Conservation (phyloP, 2,797 vertebrate genomes). For the Dendrocincla fuliginosa region DNA sequence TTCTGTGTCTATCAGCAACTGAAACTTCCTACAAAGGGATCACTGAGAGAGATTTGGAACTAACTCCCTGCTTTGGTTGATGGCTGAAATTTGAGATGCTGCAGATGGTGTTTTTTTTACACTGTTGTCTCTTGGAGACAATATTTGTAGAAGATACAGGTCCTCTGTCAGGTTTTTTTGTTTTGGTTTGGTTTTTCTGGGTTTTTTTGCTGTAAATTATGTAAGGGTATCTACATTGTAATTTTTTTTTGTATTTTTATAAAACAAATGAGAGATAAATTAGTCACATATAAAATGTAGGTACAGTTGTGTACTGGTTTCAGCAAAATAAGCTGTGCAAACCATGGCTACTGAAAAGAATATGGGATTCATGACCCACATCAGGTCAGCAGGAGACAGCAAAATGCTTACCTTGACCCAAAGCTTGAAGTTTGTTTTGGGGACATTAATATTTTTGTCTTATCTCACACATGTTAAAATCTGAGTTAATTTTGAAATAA, state of each 20-base stretch:
- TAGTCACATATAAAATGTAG: background rate
- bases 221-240: background rate
- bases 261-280: background rate
- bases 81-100: constrained; percentile 44
- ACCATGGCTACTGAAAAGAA: background rate
- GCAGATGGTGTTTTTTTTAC: constrained; percentile 10
- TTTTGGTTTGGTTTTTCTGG: too few species aligned
- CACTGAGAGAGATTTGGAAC: constrained; percentile 56
- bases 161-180: background rate
- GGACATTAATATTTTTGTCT: background rate
- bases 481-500: background rate
- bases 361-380: accelerated
- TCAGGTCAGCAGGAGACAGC: background rate
- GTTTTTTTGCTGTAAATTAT: background rate
- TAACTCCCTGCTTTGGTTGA: constrained; percentile 20
- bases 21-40: constrained; percentile 37
- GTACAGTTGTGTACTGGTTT: background rate
- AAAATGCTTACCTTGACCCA: background rate
- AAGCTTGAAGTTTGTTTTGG: background rate
- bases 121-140: constrained; percentile 11
- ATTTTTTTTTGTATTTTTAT: background rate
- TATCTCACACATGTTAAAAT: background rate
- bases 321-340: background rate
- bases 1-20: constrained; percentile 38
- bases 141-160: background rate